Evolutionary conservation across 2,113 vertebrate species (phyloP).

Genomic region (Egretta garzetta): DNA sequence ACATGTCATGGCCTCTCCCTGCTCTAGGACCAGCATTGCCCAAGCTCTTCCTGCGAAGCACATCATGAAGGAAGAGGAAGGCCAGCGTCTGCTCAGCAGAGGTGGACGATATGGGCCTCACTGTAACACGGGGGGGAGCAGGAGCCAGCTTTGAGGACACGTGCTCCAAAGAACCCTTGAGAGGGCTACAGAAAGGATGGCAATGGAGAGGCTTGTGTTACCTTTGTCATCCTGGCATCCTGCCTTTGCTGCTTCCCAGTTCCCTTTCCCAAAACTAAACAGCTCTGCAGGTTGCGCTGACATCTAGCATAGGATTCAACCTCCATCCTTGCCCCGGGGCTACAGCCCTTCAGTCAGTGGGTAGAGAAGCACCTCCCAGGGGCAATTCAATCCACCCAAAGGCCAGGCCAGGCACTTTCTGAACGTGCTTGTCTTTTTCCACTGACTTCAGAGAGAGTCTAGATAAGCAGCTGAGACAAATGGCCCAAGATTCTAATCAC

Average conservation of each 20-base stretch:
- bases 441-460: not conserved
- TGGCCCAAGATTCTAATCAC: not conserved
- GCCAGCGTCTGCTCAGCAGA: not conserved
- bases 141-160: not conserved
- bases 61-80: not conserved
- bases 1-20: not conserved
- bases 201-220: not conserved
- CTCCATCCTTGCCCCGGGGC: not conserved
- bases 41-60: not conserved
- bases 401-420: not conserved
- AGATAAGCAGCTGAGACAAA: not conserved
- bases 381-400: not conserved
- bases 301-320: not conserved
- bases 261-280: not conserved
- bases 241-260: not conserved
- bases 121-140: not conserved
- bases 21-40: not conserved
- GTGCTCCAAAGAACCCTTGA: not conserved
- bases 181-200: not conserved
- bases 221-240: not conserved
- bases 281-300: not conserved
- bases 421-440: not conserved
- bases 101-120: not conserved
- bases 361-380: not conserved
- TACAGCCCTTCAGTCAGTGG: not conserved